These are phyloP conservation scores for Stramonita haemastoma DNA, from an alignment of 2,888 invertebrate species.

Conservation along the genomic window DNA sequence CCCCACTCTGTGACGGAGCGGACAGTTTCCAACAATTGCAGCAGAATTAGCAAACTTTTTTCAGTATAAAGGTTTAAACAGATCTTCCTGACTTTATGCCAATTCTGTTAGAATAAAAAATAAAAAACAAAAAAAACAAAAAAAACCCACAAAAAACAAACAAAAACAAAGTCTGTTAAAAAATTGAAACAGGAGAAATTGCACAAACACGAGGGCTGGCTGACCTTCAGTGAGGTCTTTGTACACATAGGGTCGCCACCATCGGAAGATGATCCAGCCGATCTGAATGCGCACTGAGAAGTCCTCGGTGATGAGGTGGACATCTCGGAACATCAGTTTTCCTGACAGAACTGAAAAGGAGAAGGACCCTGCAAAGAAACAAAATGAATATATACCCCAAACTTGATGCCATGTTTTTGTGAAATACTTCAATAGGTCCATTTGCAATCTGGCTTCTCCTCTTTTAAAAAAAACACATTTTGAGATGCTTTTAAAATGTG, in stretches of 20 bases:
- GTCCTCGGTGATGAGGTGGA: slow-evolving; percentile 95
- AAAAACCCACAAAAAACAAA: no score
- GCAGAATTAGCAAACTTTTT: no score
- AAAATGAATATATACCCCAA: background rate
- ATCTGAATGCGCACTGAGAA: slow-evolving; percentile 95
- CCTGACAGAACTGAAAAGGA: slow-evolving; percentile 97
- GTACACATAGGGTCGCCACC: slow-evolving; percentile 97
- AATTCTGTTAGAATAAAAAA: no score
- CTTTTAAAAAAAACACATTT: no score
- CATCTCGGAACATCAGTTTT: slow-evolving; percentile 98
- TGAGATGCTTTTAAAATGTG: no score
- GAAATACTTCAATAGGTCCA: background rate
- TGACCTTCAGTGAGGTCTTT: slow-evolving; percentile 96
- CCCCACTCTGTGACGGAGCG: no score
- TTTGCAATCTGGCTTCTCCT: background rate
- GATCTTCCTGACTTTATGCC: no score
- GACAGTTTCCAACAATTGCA: no score
- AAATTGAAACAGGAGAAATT: background rate
- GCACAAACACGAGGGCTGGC: background rate
- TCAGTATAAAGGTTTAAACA: no score
- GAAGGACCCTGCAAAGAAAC: slow-evolving; percentile 87
- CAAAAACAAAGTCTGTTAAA: no score
- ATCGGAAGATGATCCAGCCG: slow-evolving; percentile 97
- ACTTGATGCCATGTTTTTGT: background rate
- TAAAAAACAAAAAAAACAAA: no score